Conservation (phyloP, 2,797 vertebrate species). For the Acomys russatus region DNA sequence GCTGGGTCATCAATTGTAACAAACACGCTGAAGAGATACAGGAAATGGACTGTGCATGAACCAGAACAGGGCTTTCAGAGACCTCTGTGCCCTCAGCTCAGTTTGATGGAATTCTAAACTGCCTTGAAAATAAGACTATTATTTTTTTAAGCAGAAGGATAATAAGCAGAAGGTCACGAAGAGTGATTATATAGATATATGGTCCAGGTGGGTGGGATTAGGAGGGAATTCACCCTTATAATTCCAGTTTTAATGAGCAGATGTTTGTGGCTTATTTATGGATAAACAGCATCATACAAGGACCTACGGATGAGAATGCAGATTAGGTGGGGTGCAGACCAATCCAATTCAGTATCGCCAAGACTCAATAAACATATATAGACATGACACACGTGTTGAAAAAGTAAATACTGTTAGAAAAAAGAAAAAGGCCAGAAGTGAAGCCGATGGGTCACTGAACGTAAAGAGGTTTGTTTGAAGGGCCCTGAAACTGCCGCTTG, state of each 20-base stretch:
- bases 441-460: neutral
- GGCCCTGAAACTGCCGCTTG: neutral
- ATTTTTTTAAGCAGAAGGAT: neutral
- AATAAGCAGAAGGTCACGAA: neutral
- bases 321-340: neutral
- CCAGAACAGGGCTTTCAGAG: neutral
- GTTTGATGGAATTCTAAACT: neutral
- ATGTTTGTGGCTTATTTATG: neutral
- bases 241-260: neutral
- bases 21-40: neutral
- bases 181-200: neutral
- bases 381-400: neutral
- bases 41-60: neutral
- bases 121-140: neutral
- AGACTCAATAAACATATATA: neutral
- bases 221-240: neutral
- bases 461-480: neutral
- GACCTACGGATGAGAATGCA: neutral
- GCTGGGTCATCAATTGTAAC: neutral
- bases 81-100: neutral
- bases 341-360: neutral
- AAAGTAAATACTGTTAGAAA: neutral
- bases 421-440: neutral
- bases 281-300: constrained; percentile 25
- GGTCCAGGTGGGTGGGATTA: neutral